Percentiles rank a stretch among this genome's conserved stretches.
These are phyloP conservation scores for Pyrrhosoma nymphula DNA, from an alignment of 2,888 invertebrate species.

Conservation along the genomic window DNA sequence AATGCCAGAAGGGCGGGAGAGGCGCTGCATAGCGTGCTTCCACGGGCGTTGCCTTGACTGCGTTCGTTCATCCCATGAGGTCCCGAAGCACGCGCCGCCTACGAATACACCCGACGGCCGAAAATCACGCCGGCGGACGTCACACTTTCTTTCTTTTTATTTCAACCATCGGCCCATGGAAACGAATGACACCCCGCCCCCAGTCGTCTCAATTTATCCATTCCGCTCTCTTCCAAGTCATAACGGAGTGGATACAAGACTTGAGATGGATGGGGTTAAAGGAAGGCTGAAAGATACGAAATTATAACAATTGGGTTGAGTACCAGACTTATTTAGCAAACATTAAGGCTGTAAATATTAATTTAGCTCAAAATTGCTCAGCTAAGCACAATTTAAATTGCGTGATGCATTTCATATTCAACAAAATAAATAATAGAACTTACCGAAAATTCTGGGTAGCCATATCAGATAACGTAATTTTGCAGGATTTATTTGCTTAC, in stretches of 20 bases:
- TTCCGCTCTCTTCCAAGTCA: not conserved
- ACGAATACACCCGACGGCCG: not conserved
- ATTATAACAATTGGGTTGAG: too few relatives aligned
- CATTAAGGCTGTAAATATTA: too few relatives aligned
- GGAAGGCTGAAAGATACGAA: too few relatives aligned
- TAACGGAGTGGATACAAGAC: not conserved
- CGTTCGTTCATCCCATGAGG: not conserved
- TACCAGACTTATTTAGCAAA: too few relatives aligned
- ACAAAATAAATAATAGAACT: too few relatives aligned
- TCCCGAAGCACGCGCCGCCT: not conserved
- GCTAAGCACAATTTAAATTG: too few relatives aligned
- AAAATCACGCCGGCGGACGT: not conserved
- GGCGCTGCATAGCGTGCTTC: not conserved
- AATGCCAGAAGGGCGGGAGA: not conserved
- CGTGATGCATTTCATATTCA: too few relatives aligned
- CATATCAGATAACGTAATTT: too few relatives aligned
- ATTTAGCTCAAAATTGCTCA: too few relatives aligned
- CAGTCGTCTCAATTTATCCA: not conserved
- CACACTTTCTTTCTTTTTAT: not conserved
- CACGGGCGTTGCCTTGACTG: slow-evolving; percentile 21
- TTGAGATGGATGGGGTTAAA: too few relatives aligned
- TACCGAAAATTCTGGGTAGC: too few relatives aligned
- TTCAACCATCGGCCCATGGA: not conserved
- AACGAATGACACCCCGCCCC: not conserved
- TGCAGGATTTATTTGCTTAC: too few relatives aligned